These are phyloP conservation scores for Porites divaricata DNA, from an alignment of 92 coral and sea anemone species.

Conservation along the genomic window DNA sequence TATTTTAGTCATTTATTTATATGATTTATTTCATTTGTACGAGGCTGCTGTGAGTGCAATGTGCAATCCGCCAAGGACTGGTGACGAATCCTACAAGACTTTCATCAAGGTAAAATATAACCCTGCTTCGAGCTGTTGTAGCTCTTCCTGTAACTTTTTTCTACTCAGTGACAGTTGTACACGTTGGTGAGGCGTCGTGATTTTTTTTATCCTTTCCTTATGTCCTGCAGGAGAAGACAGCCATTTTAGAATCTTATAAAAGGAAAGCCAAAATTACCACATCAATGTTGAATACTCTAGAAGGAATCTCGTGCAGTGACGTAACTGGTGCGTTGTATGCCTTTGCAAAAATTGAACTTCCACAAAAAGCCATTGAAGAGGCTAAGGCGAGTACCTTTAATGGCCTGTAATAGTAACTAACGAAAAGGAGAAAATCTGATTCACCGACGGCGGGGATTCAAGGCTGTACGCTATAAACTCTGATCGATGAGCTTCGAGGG, in stretches of 20 bases:
- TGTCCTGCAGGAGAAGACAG: conserved; percentile 70
- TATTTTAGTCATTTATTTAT: background rate
- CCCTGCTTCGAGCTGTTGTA: too few species aligned
- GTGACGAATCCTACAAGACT: conserved; percentile 90
- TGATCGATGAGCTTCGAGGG: too few species aligned
- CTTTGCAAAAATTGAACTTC: conserved; percentile 75
- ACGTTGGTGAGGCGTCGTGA: too few species aligned
- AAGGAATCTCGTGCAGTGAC: conserved; percentile 74
- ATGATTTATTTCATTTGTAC: too few species aligned
- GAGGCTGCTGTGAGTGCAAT: conserved; percentile 78
- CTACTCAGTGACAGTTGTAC: too few species aligned
- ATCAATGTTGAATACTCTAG: conserved; percentile 72
- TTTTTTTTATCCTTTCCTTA: background rate
- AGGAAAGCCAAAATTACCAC: conserved; percentile 76
- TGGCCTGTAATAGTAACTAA: background rate
- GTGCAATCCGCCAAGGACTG: conserved; percentile 86
- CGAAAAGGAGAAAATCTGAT: too few species aligned
- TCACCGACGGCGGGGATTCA: too few species aligned
- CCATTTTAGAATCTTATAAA: conserved; percentile 65
- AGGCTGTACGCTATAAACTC: too few species aligned
- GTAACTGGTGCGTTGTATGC: conserved; percentile 88
- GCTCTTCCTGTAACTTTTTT: too few species aligned
- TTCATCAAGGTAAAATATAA: conserved; percentile 65
- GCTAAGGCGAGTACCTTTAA: conserved; percentile 61
- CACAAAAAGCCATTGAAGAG: conserved; percentile 74